phyloP scores from a whole-genome alignment of 2,888 invertebrate species.

The Campoplex capitator region DNA sequence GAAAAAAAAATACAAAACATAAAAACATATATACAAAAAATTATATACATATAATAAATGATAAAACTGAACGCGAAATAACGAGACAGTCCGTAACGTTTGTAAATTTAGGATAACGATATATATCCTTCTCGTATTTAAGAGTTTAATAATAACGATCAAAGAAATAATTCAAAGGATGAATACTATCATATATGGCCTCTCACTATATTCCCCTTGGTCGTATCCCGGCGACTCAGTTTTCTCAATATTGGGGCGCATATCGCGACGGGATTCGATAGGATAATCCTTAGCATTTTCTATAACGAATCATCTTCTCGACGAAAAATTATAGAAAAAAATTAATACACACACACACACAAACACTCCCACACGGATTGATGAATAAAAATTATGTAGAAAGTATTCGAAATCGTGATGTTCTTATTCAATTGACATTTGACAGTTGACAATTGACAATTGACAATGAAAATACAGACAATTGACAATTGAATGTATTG shows the following conservation, averaged over 20 bases:
- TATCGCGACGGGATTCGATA: conserved; percentile 42
- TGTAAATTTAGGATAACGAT: conserved; percentile 51
- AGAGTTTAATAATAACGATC: conserved; percentile 1
- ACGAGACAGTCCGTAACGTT: conserved; percentile 50
- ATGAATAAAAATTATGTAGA: conserved; percentile 56
- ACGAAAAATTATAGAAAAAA: conserved; percentile 35
- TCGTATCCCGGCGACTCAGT: conserved; percentile 10
- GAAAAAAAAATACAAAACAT: background rate
- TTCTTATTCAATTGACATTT: conserved; percentile 43
- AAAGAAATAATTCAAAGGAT: conserved; percentile 42
- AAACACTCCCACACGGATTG: conserved; percentile 13
- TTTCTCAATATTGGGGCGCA: conserved; percentile 33
- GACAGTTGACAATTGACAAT: conserved; percentile 13
- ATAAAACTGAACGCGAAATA: conserved; percentile 16
- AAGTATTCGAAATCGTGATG: conserved; percentile 14
- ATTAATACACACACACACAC: conserved; percentile 26
- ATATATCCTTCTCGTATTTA: conserved; percentile 42
- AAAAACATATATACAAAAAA: conserved; percentile 10
- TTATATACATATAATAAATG: conserved; percentile 1
- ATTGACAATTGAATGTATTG: conserved; percentile 10
- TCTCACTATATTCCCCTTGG: conserved; percentile 29
- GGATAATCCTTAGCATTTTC: conserved; percentile 54
- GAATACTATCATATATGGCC: conserved; percentile 52
- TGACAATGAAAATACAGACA: background rate
- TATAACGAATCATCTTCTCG: conserved; percentile 47